Conservation (phyloP, 2,797 vertebrate species). For the Siniperca undulata region DNA sequence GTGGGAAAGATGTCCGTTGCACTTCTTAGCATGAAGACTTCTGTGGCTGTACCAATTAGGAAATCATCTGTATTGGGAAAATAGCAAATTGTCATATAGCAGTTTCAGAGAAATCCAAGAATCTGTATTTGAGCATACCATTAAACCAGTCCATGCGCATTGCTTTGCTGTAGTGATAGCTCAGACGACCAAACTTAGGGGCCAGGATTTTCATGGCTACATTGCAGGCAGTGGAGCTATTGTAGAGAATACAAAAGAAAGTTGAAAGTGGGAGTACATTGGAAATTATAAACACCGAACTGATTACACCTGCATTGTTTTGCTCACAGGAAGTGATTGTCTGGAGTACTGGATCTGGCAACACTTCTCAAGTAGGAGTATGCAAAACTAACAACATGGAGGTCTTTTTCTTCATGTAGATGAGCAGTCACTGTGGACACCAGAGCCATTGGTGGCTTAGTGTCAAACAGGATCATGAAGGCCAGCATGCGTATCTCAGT, state of each 20-base stretch:
- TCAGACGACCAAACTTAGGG: conserved; percentile 81
- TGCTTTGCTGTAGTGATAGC: conserved; percentile 85
- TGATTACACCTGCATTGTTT: background rate
- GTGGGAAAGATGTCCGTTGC: conserved; percentile 83
- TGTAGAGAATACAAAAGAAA: conserved; percentile 26
- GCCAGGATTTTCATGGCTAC: conserved; percentile 89
- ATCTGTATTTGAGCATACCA: conserved; percentile 76
- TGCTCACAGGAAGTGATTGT: conserved; percentile 87
- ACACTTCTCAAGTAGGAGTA: conserved; percentile 87
- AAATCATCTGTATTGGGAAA: conserved; percentile 77
- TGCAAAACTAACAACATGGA: conserved; percentile 88
- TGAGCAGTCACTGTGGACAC: conserved; percentile 84
- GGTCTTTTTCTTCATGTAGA: conserved; percentile 83
- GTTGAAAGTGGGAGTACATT: background rate
- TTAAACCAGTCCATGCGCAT: conserved; percentile 81
- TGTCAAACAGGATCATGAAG: conserved; percentile 86
- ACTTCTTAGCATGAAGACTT: conserved; percentile 85
- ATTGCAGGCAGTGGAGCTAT: conserved; percentile 88
- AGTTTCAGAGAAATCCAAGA: background rate
- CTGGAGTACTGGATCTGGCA: conserved; percentile 84
- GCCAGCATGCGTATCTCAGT: conserved; percentile 87
- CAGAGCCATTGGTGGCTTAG: conserved; percentile 86
- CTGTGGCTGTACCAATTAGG: conserved; percentile 81
- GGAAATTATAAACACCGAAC: background rate
- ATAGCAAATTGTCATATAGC: background rate